Conservation (phyloP, 2,797 vertebrate genomes). For the Squalus acanthias region DNA sequence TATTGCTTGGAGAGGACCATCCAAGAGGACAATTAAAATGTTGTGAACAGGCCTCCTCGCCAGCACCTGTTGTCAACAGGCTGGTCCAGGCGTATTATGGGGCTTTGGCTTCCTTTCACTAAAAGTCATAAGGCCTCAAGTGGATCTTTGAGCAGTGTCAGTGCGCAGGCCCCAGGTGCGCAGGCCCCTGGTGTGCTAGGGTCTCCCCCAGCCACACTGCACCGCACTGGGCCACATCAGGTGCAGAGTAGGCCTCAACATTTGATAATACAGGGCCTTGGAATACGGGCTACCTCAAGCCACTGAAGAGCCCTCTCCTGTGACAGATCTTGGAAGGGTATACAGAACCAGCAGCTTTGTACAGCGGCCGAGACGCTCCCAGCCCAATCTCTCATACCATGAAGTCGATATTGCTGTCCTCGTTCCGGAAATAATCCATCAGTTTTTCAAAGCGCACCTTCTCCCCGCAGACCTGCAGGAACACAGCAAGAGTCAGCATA, state of each 20-base stretch:
- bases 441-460: slow-evolving; percentile 85
- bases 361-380: background rate
- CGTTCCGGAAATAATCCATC: slow-evolving; percentile 83
- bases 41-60: too few relatives aligned
- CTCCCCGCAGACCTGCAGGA: slow-evolving; percentile 76
- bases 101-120: background rate
- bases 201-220: background rate
- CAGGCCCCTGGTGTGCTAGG: background rate
- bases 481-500: background rate
- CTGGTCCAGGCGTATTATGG: background rate
- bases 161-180: background rate
- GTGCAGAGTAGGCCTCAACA: background rate
- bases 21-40: too few relatives aligned
- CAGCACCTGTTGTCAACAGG: too few relatives aligned
- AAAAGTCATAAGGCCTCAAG: background rate
- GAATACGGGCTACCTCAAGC: background rate
- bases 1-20: background rate
- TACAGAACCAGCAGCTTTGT: background rate
- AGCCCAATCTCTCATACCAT: slow-evolving; percentile 67
- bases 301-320: background rate
- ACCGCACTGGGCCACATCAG: background rate
- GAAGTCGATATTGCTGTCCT: slow-evolving; percentile 86
- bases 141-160: background rate
- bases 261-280: background rate
- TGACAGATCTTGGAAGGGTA: background rate